A percentile compares a stretch with the other conserved stretches of the same genome.
phyloP scores from a whole-genome alignment of 2,113 vertebrate genomes.

The Centropus unirufus region DNA sequence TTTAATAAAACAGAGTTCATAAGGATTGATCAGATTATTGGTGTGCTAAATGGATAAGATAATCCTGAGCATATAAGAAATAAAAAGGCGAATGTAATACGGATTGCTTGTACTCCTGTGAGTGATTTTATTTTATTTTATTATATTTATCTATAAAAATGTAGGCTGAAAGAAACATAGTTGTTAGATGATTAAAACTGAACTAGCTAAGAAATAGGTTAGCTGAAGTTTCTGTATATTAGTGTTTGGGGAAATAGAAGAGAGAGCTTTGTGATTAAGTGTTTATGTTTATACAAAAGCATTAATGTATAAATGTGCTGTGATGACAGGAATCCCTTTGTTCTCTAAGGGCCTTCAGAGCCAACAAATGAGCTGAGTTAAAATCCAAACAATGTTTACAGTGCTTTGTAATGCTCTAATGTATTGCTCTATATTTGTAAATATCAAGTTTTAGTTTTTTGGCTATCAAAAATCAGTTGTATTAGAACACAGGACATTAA shows the following conservation, averaged over 20 bases:
- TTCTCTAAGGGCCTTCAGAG: slow-evolving; percentile 4
- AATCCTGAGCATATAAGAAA: neutral
- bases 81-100: neutral
- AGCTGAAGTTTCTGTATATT: neutral
- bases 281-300: neutral
- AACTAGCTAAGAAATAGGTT: neutral
- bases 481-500: neutral
- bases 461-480: neutral
- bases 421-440: neutral
- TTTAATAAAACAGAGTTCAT: neutral
- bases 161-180: neutral
- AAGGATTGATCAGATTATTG: neutral
- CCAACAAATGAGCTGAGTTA: neutral
- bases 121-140: neutral
- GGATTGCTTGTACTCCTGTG: neutral
- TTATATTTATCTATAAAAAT: neutral
- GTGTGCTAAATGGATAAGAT: neutral
- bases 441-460: neutral
- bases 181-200: neutral
- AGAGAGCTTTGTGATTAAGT: neutral
- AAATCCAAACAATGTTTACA: neutral
- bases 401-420: neutral
- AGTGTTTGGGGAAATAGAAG: neutral
- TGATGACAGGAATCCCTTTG: slow-evolving; percentile 17
- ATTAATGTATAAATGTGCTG: neutral